Conservation (phyloP, 2,113 vertebrate genomes). For the Pterocles burchelli region DNA sequence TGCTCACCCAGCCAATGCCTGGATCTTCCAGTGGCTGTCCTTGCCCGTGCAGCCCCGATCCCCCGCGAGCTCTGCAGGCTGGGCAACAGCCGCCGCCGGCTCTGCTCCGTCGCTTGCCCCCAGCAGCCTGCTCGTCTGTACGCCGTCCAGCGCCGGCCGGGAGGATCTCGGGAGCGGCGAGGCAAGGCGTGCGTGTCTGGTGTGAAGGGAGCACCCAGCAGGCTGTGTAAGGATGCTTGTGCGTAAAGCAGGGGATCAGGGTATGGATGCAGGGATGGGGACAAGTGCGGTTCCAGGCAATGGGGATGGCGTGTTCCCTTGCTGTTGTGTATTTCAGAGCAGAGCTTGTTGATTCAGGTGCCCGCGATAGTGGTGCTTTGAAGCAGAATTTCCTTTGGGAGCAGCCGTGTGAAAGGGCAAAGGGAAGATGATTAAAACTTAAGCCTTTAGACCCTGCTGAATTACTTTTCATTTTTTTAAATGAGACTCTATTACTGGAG, state of each 20-base stretch:
- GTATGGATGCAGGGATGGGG: background rate
- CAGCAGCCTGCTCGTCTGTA: fast-evolving
- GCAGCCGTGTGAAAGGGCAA: slow-evolving; percentile 47
- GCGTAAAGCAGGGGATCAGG: too few species aligned
- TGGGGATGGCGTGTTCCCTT: background rate
- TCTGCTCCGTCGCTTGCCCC: too few species aligned
- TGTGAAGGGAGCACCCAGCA: background rate
- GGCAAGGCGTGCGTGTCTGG: fast-evolving
- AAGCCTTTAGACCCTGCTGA: slow-evolving; percentile 66
- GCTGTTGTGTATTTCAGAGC: slow-evolving; percentile 52
- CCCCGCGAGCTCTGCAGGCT: too few species aligned
- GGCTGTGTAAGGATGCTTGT: fast-evolving
- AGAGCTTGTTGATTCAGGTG: slow-evolving; percentile 64
- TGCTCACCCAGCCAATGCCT: background rate
- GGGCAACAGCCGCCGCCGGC: background rate
- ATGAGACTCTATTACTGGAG: background rate
- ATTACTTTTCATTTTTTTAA: slow-evolving; percentile 26
- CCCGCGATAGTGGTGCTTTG: slow-evolving; percentile 35
- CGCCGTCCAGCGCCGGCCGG: fast-evolving
- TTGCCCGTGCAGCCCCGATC: fast-evolving
- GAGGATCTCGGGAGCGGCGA: background rate
- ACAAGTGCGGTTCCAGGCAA: background rate
- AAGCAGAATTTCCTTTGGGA: slow-evolving; percentile 66
- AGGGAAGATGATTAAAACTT: slow-evolving; percentile 68
- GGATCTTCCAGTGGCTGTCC: too few species aligned